Evolutionary conservation across 2,888 invertebrate species (phyloP).

Genomic region (Cyclophora albipunctata): DNA sequence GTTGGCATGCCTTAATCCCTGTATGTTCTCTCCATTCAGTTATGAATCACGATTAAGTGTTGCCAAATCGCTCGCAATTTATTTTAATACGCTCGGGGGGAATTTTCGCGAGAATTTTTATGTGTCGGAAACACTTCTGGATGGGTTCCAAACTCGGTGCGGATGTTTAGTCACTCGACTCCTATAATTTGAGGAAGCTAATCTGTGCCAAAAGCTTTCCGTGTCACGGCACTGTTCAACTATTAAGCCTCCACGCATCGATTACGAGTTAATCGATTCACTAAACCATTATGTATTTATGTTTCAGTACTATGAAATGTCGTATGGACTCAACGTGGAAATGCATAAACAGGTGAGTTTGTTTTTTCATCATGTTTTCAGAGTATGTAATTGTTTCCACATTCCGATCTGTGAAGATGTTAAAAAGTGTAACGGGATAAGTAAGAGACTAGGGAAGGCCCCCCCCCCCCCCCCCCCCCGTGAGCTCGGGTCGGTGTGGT

Average conservation of each 20-base stretch:
- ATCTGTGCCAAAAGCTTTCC: constrained; percentile 65
- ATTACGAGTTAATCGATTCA: constrained; percentile 37
- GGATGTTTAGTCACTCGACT: constrained; percentile 71
- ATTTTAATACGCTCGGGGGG: constrained; percentile 72
- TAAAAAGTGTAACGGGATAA: not conserved
- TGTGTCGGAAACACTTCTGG: constrained; percentile 74
- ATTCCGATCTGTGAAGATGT: too few relatives aligned
- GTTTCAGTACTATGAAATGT: constrained; percentile 98
- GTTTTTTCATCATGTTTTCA: constrained; percentile 6
- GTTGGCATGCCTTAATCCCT: constrained; percentile 63
- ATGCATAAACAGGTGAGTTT: constrained; percentile 96
- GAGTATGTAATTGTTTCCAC: not conserved
- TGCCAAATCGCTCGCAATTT: constrained; percentile 74
- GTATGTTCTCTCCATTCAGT: constrained; percentile 60
- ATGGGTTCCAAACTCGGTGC: constrained; percentile 61
- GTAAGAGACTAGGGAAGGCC: constrained; percentile 4
- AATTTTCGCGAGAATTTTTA: constrained; percentile 71
- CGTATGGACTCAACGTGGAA: constrained; percentile 97
- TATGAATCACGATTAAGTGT: constrained; percentile 75
- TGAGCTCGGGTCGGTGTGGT: constrained; percentile 21
- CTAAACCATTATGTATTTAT: constrained; percentile 63
- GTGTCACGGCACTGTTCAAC: constrained; percentile 39
- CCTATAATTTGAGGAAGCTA: constrained; percentile 69
- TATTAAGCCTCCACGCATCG: constrained; percentile 42
- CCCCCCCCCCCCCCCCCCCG: too few relatives aligned